Percentiles rank a stretch among this genome's conserved stretches.
Evolutionary conservation across 2,888 invertebrate genomes (phyloP).

Genomic region (Papilio demoleus): DNA sequence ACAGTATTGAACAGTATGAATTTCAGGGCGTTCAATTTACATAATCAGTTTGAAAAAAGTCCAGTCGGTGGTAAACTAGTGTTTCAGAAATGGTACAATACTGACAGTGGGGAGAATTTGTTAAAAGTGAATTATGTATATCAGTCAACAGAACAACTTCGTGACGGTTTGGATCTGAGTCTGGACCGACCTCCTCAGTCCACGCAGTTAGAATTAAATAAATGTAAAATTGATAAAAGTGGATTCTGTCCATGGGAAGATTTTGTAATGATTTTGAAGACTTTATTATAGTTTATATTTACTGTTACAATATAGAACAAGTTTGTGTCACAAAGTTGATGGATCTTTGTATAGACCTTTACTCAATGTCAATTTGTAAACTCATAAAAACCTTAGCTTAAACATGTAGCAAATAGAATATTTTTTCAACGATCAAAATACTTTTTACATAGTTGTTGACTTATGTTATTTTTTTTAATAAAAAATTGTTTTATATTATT

Average conservation of each 20-base stretch:
- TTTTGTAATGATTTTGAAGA: conserved; percentile 55
- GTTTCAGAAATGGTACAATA: conserved; percentile 69
- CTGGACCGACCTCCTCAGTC: conserved; percentile 62
- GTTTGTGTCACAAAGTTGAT: background rate
- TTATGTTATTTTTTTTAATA: too few relatives aligned
- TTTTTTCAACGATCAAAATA: too few relatives aligned
- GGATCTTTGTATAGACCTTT: background rate
- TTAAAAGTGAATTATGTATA: conserved; percentile 71
- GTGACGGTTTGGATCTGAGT: conserved; percentile 56
- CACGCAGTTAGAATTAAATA: conserved; percentile 56
- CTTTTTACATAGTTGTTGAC: too few relatives aligned
- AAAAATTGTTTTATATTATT: background rate
- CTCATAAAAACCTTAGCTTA: background rate
- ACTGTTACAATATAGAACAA: background rate
- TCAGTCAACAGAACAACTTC: conserved; percentile 62
- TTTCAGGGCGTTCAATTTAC: conserved; percentile 59
- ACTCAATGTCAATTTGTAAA: background rate
- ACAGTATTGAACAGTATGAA: conserved; percentile 62
- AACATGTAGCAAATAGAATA: too few relatives aligned
- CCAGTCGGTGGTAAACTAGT: conserved; percentile 73
- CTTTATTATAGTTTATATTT: conserved; percentile 34
- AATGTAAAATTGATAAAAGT: conserved; percentile 56
- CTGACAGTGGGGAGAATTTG: conserved; percentile 48
- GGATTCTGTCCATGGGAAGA: conserved; percentile 70
- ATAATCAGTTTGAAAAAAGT: conserved; percentile 60